These are phyloP conservation scores for Trachythela sp. DNA, from an alignment of 64 coral and sea anemone species.

Conservation along the genomic window DNA sequence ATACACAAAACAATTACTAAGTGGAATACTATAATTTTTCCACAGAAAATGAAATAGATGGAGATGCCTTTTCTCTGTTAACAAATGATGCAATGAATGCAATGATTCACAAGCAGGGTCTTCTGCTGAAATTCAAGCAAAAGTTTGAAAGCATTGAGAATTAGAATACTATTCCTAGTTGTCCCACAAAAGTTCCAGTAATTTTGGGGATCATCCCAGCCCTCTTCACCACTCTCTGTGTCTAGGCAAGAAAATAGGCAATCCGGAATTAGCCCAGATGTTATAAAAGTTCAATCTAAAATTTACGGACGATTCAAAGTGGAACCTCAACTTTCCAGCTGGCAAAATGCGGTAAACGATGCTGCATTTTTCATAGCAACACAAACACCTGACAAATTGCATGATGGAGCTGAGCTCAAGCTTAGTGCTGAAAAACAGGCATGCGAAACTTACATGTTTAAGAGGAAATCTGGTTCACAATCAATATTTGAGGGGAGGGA, in stretches of 20 bases:
- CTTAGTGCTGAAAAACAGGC: slow-evolving; percentile 25
- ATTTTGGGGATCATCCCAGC: not conserved
- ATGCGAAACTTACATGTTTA: slow-evolving; percentile 40
- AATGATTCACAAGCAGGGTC: slow-evolving; percentile 48
- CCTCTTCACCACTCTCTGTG: not conserved
- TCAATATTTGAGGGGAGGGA: not conserved
- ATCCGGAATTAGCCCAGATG: not conserved
- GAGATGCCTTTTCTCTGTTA: slow-evolving; percentile 53
- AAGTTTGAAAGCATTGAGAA: slow-evolving; percentile 33
- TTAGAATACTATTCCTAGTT: not conserved
- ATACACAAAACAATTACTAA: too few species aligned
- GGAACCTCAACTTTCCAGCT: slow-evolving; percentile 3
- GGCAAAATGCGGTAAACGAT: slow-evolving; percentile 43
- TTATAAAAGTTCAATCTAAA: slow-evolving; percentile 38
- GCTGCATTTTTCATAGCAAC: slow-evolving; percentile 16
- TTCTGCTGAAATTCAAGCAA: slow-evolving; percentile 40
- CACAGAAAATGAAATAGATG: slow-evolving; percentile 68
- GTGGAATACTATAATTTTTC: too few species aligned
- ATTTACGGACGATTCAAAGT: slow-evolving; percentile 29
- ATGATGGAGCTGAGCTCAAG: slow-evolving; percentile 30
- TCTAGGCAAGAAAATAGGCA: not conserved
- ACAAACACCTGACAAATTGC: slow-evolving; percentile 31
- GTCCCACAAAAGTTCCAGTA: not conserved
- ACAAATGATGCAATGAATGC: slow-evolving; percentile 42
- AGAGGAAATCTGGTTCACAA: slow-evolving; percentile 49